phyloP scores from a whole-genome alignment of 2,797 vertebrate species.

The Acanthiza pusilla region DNA sequence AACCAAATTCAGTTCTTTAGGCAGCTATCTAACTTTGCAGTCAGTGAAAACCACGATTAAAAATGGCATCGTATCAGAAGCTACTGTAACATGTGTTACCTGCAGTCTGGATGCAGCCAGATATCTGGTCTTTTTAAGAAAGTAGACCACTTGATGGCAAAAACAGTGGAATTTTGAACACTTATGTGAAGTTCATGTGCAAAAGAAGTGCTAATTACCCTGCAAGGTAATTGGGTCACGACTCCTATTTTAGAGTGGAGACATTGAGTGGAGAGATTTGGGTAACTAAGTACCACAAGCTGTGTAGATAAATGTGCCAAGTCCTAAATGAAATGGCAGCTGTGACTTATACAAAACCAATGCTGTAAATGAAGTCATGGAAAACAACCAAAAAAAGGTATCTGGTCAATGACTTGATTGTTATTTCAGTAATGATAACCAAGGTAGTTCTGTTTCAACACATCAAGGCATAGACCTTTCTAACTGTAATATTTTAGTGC shows the following conservation, averaged over 20 bases:
- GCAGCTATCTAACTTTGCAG: neutral
- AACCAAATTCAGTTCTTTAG: neutral
- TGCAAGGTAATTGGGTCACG: neutral
- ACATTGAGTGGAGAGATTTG: neutral
- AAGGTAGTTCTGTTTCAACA: neutral
- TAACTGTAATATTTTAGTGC: neutral
- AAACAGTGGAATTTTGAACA: neutral
- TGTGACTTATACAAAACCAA: neutral
- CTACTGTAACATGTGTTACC: neutral
- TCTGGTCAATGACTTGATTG: neutral
- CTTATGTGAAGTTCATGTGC: neutral
- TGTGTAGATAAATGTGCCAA: neutral
- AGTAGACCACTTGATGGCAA: neutral
- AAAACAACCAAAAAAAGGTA: neutral
- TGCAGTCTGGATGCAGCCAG: neutral
- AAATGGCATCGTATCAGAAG: neutral
- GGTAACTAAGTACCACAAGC: neutral
- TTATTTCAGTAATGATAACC: neutral
- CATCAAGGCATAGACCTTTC: neutral
- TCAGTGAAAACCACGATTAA: neutral
- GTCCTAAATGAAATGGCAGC: neutral
- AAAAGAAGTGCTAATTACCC: neutral
- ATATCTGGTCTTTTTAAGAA: neutral
- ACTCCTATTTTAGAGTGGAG: neutral
- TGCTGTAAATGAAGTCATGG: neutral